Percentiles rank a stretch among this genome's conserved stretches.
Conservation (phyloP, 2,113 vertebrate species). For the Pao palembangensis region DNA sequence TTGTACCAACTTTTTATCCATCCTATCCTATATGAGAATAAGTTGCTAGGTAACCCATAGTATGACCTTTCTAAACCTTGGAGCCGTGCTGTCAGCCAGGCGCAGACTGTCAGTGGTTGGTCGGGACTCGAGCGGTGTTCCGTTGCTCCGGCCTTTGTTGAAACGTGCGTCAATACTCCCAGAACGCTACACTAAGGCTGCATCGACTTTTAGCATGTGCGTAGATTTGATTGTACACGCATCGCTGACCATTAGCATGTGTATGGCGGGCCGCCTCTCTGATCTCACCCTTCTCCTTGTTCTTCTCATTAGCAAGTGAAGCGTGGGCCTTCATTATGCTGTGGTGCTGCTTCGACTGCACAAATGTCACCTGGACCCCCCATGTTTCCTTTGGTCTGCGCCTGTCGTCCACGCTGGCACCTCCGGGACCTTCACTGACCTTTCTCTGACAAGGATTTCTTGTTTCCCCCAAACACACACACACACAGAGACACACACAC, state of each 20-base stretch:
- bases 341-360: constrained; percentile 33
- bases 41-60: neutral
- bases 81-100: constrained; percentile 48
- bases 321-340: constrained; percentile 36
- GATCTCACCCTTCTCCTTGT: constrained; percentile 11
- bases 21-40: too few relatives aligned
- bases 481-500: neutral
- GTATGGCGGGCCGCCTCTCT: constrained; percentile 11
- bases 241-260: neutral
- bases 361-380: constrained; percentile 58
- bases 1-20: too few relatives aligned
- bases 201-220: constrained; percentile 7
- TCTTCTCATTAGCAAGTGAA: constrained; percentile 44
- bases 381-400: constrained; percentile 43
- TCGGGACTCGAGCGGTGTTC: constrained; percentile 27
- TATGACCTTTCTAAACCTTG: constrained; percentile 35
- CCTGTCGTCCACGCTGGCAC: constrained; percentile 45
- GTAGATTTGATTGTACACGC: neutral
- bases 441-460: constrained; percentile 50
- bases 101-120: constrained; percentile 32
- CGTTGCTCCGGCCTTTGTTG: constrained; percentile 40
- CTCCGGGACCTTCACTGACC: constrained; percentile 37
- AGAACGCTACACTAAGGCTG: constrained; percentile 21
- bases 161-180: constrained; percentile 28
- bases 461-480: constrained; percentile 6